phyloP scores from a whole-genome alignment of 2,888 invertebrate species.

The Azorinus chamasolen region DNA sequence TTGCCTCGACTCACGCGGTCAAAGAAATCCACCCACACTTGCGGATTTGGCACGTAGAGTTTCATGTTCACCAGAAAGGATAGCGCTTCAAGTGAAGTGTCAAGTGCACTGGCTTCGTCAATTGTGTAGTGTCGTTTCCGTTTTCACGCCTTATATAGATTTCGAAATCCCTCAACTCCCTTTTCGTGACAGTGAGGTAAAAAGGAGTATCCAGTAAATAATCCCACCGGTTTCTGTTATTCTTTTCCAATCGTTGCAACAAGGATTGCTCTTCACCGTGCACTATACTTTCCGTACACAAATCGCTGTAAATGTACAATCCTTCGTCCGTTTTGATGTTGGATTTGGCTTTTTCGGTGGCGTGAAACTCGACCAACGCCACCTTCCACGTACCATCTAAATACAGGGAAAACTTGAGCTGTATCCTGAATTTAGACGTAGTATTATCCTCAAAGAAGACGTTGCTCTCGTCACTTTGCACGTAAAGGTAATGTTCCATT shows the following conservation, averaged over 20 bases:
- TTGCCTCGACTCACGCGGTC: slow-evolving; percentile 13
- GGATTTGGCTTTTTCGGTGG: slow-evolving; percentile 14
- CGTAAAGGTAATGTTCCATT: slow-evolving; percentile 29
- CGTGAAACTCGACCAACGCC: not conserved
- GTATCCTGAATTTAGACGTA: slow-evolving; percentile 23
- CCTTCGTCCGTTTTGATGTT: slow-evolving; percentile 6
- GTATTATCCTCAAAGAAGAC: slow-evolving; percentile 18
- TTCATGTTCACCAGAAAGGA: slow-evolving; percentile 21
- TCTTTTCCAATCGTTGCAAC: slow-evolving; percentile 28
- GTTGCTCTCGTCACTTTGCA: slow-evolving; percentile 41
- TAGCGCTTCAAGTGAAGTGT: slow-evolving; percentile 28
- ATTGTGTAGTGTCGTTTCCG: slow-evolving; percentile 9
- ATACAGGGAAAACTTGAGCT: slow-evolving; percentile 25
- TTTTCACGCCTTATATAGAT: slow-evolving; percentile 18
- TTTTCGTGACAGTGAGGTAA: slow-evolving; percentile 20
- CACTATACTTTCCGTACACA: slow-evolving; percentile 25
- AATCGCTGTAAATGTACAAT: slow-evolving; percentile 21
- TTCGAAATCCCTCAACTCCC: slow-evolving; percentile 17
- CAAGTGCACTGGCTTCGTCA: slow-evolving; percentile 16
- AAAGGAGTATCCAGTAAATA: slow-evolving; percentile 21
- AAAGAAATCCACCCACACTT: slow-evolving; percentile 40
- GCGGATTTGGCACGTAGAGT: slow-evolving; percentile 50
- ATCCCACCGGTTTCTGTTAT: slow-evolving; percentile 13
- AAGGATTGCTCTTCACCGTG: slow-evolving; percentile 23
- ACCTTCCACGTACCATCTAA: slow-evolving; percentile 24